A percentile compares a stretch with the other conserved stretches of the same genome.
These are phyloP conservation scores for Platycercus adscitus DNA, from an alignment of 2,113 vertebrate genomes.

Conservation along the genomic window DNA sequence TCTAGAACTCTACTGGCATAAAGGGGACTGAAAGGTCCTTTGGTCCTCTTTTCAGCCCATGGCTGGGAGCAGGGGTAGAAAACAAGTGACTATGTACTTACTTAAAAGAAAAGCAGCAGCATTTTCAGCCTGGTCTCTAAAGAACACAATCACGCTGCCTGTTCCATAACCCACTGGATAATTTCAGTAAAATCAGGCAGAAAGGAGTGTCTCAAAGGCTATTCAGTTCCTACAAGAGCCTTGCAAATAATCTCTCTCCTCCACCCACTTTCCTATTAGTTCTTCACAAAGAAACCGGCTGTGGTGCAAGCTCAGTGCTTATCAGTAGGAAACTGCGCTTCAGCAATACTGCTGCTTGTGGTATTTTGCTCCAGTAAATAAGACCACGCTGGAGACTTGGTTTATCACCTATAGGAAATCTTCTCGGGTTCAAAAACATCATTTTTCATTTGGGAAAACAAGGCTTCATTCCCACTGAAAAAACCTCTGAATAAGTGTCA, in stretches of 20 bases:
- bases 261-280: constrained; percentile 2
- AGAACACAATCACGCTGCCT: neutral
- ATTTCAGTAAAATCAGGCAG: neutral
- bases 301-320: neutral
- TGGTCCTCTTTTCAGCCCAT: neutral
- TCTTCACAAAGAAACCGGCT: constrained; percentile 15
- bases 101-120: neutral
- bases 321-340: constrained; percentile 25
- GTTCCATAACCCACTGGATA: neutral
- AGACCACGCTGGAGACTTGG: neutral
- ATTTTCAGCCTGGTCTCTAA: neutral
- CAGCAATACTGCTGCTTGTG: neutral
- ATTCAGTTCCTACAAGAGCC: neutral
- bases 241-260: constrained; percentile 16
- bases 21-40: neutral
- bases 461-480: neutral
- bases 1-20: neutral
- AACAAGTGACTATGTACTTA: neutral
- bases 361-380: neutral
- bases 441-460: neutral
- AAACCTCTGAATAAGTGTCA: neutral
- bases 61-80: neutral
- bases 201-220: neutral
- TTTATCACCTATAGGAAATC: neutral
- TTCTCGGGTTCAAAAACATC: neutral